Evolutionary conservation across 2,888 invertebrate species (phyloP), one percentile per base, ranked within the genome.

Genomic region (Thecophora atra): DNA sequence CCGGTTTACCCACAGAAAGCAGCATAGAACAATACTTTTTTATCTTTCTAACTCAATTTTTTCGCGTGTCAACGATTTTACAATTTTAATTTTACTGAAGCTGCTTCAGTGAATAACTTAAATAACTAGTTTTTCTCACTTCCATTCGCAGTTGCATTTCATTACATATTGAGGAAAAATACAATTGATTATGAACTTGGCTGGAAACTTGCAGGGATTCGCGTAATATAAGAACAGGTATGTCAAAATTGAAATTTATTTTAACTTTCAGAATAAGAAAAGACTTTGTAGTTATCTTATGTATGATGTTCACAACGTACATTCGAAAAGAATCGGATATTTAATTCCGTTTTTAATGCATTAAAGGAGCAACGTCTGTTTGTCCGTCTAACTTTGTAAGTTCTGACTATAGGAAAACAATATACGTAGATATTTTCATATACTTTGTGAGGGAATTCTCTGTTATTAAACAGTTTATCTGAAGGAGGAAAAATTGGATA

Each of bases 201-300:
- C 64, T 64, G 64, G 47, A 26, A n/a, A 44, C 26, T 64, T 47
- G 64, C 64, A 64, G 47, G 47, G 64, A 44, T 24, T 47, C 47
- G 44, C 64, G 47, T 64, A 64, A 44, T 47, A 64, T n/a, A 24
- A 26, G 17, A 47, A 42, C 44, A 64, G 64, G 64, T 64, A 64
- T 64, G 24, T 17, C 21, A 3, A 64, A 37, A 63, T 63, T 2
- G n/a, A 37, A 63, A 63, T 63, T 63, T 19, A 44, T 63, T 42
- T n/a, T 21, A 42, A 19, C 8, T 63, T 42, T 42, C 11, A 24
- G 6, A 21, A 63, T 21, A 13, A 17, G 51, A 60, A 5, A 30
- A n/a, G 30, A n/a, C 11, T 56, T 13, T 4, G 11, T 21, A 3
- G 3, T 11, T 7, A 21, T 54, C 26, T 26, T 26, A n/a, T 26